phyloP scores from a whole-genome alignment of 2,888 invertebrate species.

The Phengaris arion region DNA sequence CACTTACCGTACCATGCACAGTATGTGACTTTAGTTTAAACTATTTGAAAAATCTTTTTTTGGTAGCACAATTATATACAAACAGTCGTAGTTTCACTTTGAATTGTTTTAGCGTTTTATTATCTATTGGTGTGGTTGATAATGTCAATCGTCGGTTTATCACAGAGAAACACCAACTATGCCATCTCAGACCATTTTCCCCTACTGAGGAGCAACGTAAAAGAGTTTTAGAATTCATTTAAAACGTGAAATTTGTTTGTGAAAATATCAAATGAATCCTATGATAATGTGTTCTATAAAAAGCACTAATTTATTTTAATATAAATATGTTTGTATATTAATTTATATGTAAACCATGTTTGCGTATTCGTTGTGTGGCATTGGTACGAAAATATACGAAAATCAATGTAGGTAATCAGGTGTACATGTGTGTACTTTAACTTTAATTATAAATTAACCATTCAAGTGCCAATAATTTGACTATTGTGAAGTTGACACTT shows the following conservation, averaged over 20 bases:
- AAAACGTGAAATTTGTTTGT: conserved; percentile 33
- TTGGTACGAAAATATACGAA: conserved; percentile 17
- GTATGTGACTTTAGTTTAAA: too few species aligned
- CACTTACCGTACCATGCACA: too few species aligned
- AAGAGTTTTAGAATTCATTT: conserved; percentile 41
- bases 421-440: too few species aligned
- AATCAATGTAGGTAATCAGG: background rate
- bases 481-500: conserved; percentile 17
- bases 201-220: conserved; percentile 24
- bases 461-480: conserved; percentile 25
- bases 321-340: conserved; percentile 12
- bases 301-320: conserved; percentile 13
- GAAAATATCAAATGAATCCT: conserved; percentile 27
- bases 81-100: too few species aligned
- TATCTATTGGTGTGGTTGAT: too few species aligned
- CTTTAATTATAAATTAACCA: background rate
- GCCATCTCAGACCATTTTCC: too few species aligned
- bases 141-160: too few species aligned
- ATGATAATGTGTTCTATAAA: conserved; percentile 3
- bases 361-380: conserved; percentile 29
- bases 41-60: too few species aligned
- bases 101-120: too few species aligned
- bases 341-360: conserved; percentile 20
- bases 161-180: too few species aligned
- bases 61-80: too few species aligned